Evolutionary conservation across 2,113 vertebrate species (phyloP).

Genomic region (western clawed frog (Xenopus tropicalis)): UCB_Xtro_10.0 CM004447.2:90660001-90660500

Average conservation of each 20-base stretch:
- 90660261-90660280: slow-evolving; percentile 58
- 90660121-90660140: slow-evolving; percentile 55
- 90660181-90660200: slow-evolving; percentile 46
- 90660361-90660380: slow-evolving; percentile 94
- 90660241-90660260: slow-evolving; percentile 55
- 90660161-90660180: slow-evolving; percentile 49
- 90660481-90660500: no score
- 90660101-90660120: slow-evolving; percentile 72
- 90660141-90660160: slow-evolving; percentile 57
- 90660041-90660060: slow-evolving; percentile 86
- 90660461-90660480: neutral
- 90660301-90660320: slow-evolving; percentile 75
- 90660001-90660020: slow-evolving; percentile 86
- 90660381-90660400: slow-evolving; percentile 92
- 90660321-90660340: slow-evolving; percentile 83
- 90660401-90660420: slow-evolving; percentile 90
- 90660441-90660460: neutral
- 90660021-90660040: slow-evolving; percentile 81
- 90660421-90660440: slow-evolving; percentile 82
- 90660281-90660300: slow-evolving; percentile 59
- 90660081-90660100: slow-evolving; percentile 54
- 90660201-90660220: slow-evolving; percentile 54
- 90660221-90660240: slow-evolving; percentile 68
- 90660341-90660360: slow-evolving; percentile 87
- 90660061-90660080: slow-evolving; percentile 70